Percentiles rank a stretch among this genome's conserved stretches.
Evolutionary conservation across 2,888 invertebrate genomes (phyloP).

Genomic region (Ophioninae sp.): DNA sequence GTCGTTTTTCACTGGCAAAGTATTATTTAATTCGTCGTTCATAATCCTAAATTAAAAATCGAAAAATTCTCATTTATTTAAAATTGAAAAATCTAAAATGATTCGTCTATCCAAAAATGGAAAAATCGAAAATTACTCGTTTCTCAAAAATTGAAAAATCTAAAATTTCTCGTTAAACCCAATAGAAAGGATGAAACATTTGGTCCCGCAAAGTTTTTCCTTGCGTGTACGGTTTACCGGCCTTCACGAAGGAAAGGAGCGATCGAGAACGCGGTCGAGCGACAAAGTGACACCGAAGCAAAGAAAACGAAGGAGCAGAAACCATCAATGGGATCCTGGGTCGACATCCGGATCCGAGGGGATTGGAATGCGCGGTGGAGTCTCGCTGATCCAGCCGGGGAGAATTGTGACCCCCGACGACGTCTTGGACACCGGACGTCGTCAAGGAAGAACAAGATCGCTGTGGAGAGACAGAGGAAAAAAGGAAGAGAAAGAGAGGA

Average conservation of each 20-base stretch:
- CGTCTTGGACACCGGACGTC: conserved; percentile 57
- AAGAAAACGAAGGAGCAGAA: conserved; percentile 7
- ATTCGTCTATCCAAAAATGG: too few relatives aligned
- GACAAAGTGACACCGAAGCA: neutral
- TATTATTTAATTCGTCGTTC: neutral
- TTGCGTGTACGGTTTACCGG: neutral
- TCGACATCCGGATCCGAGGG: conserved; percentile 39
- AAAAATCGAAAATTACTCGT: too few relatives aligned
- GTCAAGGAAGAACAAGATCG: conserved; percentile 36
- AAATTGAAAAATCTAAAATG: too few relatives aligned
- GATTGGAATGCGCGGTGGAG: conserved; percentile 50
- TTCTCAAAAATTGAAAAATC: too few relatives aligned
- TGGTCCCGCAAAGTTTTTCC: too few relatives aligned
- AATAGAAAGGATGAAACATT: too few relatives aligned
- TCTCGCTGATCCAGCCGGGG: conserved; percentile 22
- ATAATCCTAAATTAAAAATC: neutral
- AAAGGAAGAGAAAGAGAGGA: conserved; percentile 29
- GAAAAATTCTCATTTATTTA: too few relatives aligned
- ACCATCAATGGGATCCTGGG: conserved; percentile 37
- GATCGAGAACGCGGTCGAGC: neutral
- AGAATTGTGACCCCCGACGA: conserved; percentile 58
- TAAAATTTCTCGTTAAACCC: too few relatives aligned
- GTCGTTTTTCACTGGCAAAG: too few relatives aligned
- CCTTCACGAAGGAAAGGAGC: neutral
- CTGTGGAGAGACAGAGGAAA: neutral